Evolutionary conservation across 2,797 vertebrate species (phyloP).

Genomic region (Cuculus canorus): DNA sequence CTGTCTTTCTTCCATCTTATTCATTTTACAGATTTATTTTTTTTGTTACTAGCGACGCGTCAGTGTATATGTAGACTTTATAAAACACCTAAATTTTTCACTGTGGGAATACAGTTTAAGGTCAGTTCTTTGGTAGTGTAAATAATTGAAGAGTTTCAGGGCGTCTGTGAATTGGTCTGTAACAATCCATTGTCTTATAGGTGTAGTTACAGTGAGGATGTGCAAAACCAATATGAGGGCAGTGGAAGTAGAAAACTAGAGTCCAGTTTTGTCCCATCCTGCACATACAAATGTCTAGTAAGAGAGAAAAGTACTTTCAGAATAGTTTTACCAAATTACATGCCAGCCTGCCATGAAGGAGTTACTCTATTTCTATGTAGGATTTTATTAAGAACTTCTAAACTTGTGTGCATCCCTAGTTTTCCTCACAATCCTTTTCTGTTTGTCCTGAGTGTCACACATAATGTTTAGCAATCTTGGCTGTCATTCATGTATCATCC

Average conservation of each 20-base stretch:
- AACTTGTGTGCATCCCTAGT: neutral
- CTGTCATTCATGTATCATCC: neutral
- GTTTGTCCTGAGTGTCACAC: neutral
- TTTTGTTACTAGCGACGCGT: neutral
- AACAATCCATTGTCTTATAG: constrained; percentile 5
- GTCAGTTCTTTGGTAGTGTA: neutral
- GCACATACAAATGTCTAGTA: neutral
- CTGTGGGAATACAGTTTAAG: neutral
- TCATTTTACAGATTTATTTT: neutral
- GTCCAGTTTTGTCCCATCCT: neutral
- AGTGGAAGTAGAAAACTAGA: neutral
- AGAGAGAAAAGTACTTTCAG: neutral
- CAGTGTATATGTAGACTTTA: neutral
- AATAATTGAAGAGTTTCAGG: constrained; percentile 24
- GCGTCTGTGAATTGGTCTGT: neutral
- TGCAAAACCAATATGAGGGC: neutral
- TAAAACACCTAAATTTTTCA: neutral
- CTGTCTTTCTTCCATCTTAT: neutral
- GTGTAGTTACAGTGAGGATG: neutral
- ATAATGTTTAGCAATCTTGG: neutral
- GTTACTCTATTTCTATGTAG: neutral
- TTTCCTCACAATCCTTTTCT: neutral
- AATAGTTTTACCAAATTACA: neutral
- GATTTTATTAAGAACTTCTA: neutral
- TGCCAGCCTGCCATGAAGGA: neutral